Evolutionary conservation across 2,888 invertebrate genomes (phyloP), one percentile per base, ranked within the genome.

Genomic region (Melitaea athalia): DNA sequence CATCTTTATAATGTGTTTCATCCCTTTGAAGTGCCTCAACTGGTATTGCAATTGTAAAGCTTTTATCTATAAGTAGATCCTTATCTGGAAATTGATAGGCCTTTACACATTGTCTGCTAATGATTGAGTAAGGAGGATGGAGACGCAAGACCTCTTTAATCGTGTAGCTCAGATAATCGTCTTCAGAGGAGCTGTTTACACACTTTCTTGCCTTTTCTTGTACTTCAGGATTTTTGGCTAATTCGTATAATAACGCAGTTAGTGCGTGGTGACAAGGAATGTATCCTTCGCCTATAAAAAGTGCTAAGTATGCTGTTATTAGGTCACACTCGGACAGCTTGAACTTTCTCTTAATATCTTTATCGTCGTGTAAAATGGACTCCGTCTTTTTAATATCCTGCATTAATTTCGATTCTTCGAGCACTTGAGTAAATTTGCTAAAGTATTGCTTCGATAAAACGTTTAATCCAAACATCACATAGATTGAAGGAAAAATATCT

Each of bases 231-330:
- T 88, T 80, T 60, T 80, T 81, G 45, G 92, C 83, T 57, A 92
- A 76, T 77, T 92, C 89, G 71, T 82, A 89, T 14, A 91, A 75
- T 61, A 91, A 72, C 14, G 87, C 81, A 42, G 88, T 87, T 45
- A 92, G 75, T 42, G 85, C 72, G 71, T 86, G 86, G 24, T 86
- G 74, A 73, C 88, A 89, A 3, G 92, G 90, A 52, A 87, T 78
- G 69, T 90, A 91, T 15, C 92, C 92, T 77, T 92, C 91, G 60
- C 83, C 87, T 63, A 92, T 79, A 74, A 92, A 90, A 57, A 85
- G 79, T 6, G 84, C 76, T 43, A 88, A 85, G 80, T 85, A 86
- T 8, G 85, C 80, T 64, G 85, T 85, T 57, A 89, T 86, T 5
- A 82, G 72, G 24, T 77, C 74, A 24, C 63, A 74, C 70, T 75